Percentiles rank a stretch among this genome's conserved stretches.
Conservation (phyloP, 2,113 vertebrate species). For the Acanthisitta chloris region DNA sequence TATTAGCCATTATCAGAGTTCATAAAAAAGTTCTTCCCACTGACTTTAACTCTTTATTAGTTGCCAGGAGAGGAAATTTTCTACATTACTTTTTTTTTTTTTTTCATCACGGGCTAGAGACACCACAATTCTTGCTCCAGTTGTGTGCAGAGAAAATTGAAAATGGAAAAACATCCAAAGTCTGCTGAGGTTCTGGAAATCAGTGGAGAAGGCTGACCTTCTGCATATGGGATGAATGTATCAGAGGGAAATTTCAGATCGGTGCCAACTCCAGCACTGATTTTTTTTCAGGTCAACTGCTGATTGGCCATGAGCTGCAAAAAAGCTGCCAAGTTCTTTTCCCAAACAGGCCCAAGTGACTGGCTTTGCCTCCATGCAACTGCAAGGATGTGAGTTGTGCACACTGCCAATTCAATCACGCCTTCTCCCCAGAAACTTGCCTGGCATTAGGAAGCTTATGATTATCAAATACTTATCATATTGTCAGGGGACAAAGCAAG, state of each 20-base stretch:
- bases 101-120: background rate
- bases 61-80: background rate
- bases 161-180: background rate
- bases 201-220: background rate
- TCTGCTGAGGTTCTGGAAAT: background rate
- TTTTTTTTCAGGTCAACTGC: background rate
- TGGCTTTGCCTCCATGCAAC: background rate
- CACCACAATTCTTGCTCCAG: background rate
- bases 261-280: background rate
- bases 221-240: background rate
- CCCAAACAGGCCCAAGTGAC: background rate
- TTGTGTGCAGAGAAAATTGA: background rate
- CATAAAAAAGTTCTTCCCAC: background rate
- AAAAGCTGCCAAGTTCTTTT: background rate
- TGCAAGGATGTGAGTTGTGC: background rate
- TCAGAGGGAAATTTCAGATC: background rate
- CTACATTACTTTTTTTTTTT: background rate
- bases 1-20: background rate
- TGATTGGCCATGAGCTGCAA: background rate
- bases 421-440: background rate
- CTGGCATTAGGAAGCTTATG: background rate
- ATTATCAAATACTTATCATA: constrained; percentile 5
- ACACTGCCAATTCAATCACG: background rate
- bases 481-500: background rate
- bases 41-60: background rate